phyloP scores from a whole-genome alignment of 30 jellyfish, hydroid and myxozoan genomes.

The Catostylus mosaicus region DNA sequence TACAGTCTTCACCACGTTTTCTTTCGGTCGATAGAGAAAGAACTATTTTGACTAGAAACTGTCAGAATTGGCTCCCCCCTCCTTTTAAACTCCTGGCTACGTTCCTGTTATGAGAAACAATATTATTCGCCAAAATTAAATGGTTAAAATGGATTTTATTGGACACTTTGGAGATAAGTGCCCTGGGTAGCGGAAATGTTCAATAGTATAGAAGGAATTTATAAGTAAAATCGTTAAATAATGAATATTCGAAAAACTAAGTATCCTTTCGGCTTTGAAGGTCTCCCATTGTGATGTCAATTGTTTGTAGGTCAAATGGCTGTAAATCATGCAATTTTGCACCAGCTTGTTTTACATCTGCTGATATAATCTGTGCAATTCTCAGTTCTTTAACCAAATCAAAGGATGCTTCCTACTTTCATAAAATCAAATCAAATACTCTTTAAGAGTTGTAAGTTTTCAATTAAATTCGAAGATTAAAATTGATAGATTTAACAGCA shows the following conservation, averaged over 20 bases:
- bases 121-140: no score
- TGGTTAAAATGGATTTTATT: no score
- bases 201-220: neutral
- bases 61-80: no score
- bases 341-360: slow-evolving; percentile 65
- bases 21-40: no score
- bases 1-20: no score
- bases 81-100: no score
- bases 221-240: slow-evolving; percentile 4
- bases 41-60: no score
- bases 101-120: no score
- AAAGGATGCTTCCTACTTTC: slow-evolving; percentile 21
- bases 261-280: slow-evolving; percentile 25
- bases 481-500: slow-evolving; percentile 41
- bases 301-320: slow-evolving; percentile 54
- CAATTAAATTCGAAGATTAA: slow-evolving; percentile 20
- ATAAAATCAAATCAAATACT: slow-evolving; percentile 16
- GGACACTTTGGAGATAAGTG: no score
- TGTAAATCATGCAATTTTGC: slow-evolving; percentile 2
- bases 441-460: neutral
- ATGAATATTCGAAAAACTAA: neutral
- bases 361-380: slow-evolving; percentile 26
- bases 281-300: slow-evolving; percentile 18
- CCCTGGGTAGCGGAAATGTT: slow-evolving; percentile 7
- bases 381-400: slow-evolving; percentile 55